Percentiles rank a stretch among this genome's conserved stretches.
Evolutionary conservation across 2,888 invertebrate species (phyloP).

Genomic region (Lycaena phlaeas): DNA sequence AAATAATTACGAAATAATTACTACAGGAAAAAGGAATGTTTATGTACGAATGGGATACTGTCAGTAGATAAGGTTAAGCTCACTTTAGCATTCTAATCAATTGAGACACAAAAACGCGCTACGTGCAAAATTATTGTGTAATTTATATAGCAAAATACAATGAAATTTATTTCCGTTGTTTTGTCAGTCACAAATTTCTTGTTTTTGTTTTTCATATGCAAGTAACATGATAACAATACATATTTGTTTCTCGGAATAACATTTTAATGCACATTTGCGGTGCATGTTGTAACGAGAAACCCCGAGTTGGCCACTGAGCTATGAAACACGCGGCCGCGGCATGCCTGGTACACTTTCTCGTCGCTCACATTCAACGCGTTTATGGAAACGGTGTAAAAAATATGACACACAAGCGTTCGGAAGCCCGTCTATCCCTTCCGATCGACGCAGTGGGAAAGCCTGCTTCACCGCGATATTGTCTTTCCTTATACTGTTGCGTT

Average conservation of each 20-base stretch:
- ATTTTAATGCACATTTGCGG: conserved; percentile 7
- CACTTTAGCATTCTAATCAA: no score
- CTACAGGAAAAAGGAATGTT: no score
- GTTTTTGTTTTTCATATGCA: no score
- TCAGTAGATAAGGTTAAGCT: no score
- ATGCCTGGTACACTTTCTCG: conserved; percentile 61
- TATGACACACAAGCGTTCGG: conserved; percentile 3
- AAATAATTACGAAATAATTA: no score
- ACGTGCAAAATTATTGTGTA: no score
- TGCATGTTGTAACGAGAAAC: conserved; percentile 29
- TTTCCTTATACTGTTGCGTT: no score
- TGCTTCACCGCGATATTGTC: not conserved
- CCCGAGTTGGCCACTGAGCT: conserved; percentile 54
- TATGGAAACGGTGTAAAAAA: conserved; percentile 10
- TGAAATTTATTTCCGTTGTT: no score
- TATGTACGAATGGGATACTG: no score
- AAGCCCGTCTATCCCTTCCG: not conserved
- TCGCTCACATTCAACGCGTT: conserved; percentile 22
- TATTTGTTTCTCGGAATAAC: not conserved
- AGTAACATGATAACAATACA: not conserved
- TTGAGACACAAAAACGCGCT: no score
- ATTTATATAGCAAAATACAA: no score
- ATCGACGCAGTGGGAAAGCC: not conserved
- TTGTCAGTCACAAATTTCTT: no score
- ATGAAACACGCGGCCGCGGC: conserved; percentile 60